Evolutionary conservation across 2,888 invertebrate species (phyloP), one percentile per base, ranked within the genome.

Genomic region (Microdon myrmicae): DNA sequence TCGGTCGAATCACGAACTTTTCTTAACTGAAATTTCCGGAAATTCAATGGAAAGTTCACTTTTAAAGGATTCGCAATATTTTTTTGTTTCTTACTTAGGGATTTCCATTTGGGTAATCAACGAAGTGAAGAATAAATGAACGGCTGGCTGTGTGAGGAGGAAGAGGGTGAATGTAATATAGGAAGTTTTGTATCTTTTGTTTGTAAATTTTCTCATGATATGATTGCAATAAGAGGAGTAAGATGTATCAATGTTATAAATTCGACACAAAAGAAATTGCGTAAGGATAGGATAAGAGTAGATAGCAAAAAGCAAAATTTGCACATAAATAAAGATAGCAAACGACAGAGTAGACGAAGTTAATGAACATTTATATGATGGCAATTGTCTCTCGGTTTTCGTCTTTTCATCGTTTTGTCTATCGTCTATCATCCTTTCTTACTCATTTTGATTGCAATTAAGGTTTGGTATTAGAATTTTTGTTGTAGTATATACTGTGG

Each of bases 41-140:
- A 47, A 14, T 39, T 9, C 20, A 47, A 19, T 25, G 17, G 31
- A 48, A 41, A 41, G 29, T 43, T 56, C 37, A 39, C 23, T 17
- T 6, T 37, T 56, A 29, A 56, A 49, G 37, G 41, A 43, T 31
- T 49, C 32, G 14, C 31, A 20, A 43, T 43, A 49, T 29, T 37
- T n/a, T n/a, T 22, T 7, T 13, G 22, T 14, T 22, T 35, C 25
- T 43, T n/a, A 22, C 41, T 51, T 51, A 51, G 43, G 41, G 20
- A 35, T 43, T 28, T 51, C 22, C 34, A 13, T 34, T 20, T 22
- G 14, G 37, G 2, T 31, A 34, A 29, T 22, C 13, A 9, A 9
- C 38, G 19, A 14, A 37, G 16, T 41, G 43, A n/a, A n/a, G n/a
- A n/a, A n/a, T n/a, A n/a, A n/a, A n/a, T n/a, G n/a, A n/a, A n/a